Evolutionary conservation across 2,113 vertebrate species (phyloP).

Genomic region (Coturnix japonica): DNA sequence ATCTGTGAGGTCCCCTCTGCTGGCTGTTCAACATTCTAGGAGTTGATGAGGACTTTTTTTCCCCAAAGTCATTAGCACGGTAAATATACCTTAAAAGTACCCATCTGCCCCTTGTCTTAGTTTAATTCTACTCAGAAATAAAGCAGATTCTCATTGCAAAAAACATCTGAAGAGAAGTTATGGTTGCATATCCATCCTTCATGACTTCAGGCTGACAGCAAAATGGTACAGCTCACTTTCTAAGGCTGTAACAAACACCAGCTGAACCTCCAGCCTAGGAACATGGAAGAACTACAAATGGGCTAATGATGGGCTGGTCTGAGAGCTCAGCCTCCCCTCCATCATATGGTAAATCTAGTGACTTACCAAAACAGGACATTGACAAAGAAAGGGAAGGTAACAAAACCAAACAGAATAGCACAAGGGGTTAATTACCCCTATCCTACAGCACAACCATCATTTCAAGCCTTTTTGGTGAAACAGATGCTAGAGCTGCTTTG

Average conservation of each 20-base stretch:
- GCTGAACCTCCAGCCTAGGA: not conserved
- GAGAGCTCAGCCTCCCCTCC: not conserved
- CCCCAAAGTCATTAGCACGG: not conserved
- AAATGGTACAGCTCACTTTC: not conserved
- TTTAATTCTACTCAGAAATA: not conserved
- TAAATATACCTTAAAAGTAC: not conserved
- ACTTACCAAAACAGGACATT: not conserved
- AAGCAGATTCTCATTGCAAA: not conserved
- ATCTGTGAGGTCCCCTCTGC: not conserved
- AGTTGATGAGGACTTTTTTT: not conserved
- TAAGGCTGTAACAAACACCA: not conserved
- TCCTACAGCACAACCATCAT: not conserved
- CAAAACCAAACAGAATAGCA: not conserved
- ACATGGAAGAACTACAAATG: not conserved
- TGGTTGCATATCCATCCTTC: not conserved
- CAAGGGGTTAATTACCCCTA: not conserved
- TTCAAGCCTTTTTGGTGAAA: not conserved
- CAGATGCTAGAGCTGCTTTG: not conserved
- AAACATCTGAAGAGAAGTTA: not conserved
- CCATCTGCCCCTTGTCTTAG: not conserved
- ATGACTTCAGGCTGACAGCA: not conserved
- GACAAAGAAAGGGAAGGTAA: not conserved
- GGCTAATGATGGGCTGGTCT: not conserved
- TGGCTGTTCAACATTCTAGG: not conserved
- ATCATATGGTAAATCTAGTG: not conserved